These are phyloP conservation scores for Hippoglossus hippoglossus DNA, from an alignment of 2,797 vertebrate species.

Conservation along the genomic window DNA sequence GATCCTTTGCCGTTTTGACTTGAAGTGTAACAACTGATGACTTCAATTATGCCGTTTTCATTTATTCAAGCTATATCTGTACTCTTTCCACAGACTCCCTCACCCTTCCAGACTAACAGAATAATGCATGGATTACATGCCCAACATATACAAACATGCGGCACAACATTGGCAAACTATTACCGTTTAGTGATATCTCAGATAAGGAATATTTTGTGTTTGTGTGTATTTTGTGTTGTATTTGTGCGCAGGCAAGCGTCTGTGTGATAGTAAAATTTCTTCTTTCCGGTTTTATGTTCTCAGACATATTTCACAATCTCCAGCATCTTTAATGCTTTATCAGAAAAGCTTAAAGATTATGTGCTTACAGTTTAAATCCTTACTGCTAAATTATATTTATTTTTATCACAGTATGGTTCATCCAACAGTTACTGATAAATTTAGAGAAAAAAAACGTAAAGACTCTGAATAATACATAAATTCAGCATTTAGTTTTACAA, in stretches of 20 bases:
- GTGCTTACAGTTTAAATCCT: not conserved
- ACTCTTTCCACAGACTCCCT: not conserved
- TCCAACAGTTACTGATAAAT: not conserved
- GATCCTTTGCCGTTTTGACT: not conserved
- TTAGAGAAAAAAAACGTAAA: not conserved
- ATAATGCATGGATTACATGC: slow-evolving; percentile 5
- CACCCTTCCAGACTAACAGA: not conserved
- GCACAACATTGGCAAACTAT: not conserved
- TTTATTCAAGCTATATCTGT: slow-evolving; percentile 25
- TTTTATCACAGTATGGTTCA: not conserved
- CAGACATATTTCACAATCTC: slow-evolving; percentile 9
- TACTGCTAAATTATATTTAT: not conserved
- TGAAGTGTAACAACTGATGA: not conserved
- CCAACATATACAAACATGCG: slow-evolving; percentile 13
- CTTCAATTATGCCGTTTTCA: not conserved
- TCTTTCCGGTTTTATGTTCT: slow-evolving; percentile 4
- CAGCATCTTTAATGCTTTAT: slow-evolving; percentile 6
- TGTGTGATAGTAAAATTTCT: not conserved
- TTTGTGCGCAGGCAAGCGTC: not conserved
- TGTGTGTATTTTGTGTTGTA: not conserved
- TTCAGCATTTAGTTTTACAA: not conserved
- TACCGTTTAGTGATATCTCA: not conserved
- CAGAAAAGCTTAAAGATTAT: not conserved
- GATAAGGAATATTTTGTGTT: not conserved
- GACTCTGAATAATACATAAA: not conserved